A percentile compares a stretch with the other conserved stretches of the same genome.
phyloP scores from a whole-genome alignment of 2,888 invertebrate genomes.

The Coleophora deauratella region DNA sequence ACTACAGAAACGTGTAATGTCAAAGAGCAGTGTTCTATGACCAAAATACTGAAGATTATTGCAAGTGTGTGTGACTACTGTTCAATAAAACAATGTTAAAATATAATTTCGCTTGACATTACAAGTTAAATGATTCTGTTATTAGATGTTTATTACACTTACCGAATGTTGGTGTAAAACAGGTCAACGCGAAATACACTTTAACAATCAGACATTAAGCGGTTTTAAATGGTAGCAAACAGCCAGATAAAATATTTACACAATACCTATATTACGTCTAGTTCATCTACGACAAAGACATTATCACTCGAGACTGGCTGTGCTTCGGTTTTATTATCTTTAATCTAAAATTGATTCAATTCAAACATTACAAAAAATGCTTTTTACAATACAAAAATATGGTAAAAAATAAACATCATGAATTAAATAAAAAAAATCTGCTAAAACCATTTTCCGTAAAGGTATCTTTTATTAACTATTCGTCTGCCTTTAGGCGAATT shows the following conservation, averaged over 20 bases:
- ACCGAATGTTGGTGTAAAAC: too few species aligned
- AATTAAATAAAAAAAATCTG: constrained; percentile 41
- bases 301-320: constrained; percentile 24
- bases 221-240: constrained; percentile 45
- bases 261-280: constrained; percentile 15
- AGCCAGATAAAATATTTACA: constrained; percentile 63
- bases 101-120: not conserved
- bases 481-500: constrained; percentile 55
- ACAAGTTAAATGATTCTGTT: not conserved
- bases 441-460: constrained; percentile 36
- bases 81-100: too few species aligned
- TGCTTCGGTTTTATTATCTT: constrained; percentile 30
- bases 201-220: constrained; percentile 39
- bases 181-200: constrained; percentile 38
- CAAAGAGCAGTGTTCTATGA: constrained; percentile 36
- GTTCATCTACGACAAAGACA: constrained; percentile 26
- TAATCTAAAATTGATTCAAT: constrained; percentile 39
- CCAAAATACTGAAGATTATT: constrained; percentile 1
- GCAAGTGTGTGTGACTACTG: too few species aligned
- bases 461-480: constrained; percentile 23
- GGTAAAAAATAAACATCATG: constrained; percentile 51
- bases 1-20: constrained; percentile 47
- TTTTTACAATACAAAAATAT: constrained; percentile 51
- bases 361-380: constrained; percentile 35
- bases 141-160: too few species aligned